phyloP scores from a whole-genome alignment of 2,113 vertebrate genomes.

The Eretmochelys imbricata region DNA sequence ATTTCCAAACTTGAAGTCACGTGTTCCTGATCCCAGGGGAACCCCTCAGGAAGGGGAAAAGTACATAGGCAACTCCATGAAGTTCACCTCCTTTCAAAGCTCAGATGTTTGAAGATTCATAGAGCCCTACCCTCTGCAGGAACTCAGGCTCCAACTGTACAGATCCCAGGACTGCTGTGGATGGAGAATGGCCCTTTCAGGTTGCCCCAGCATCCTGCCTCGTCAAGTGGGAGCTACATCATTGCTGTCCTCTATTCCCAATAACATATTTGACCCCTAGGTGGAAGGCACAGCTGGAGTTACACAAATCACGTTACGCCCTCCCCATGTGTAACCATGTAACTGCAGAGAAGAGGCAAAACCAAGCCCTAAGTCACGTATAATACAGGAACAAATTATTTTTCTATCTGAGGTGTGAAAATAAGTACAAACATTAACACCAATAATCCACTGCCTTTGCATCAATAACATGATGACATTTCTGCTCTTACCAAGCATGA shows the following conservation, averaged over 20 bases:
- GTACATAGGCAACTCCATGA: background rate
- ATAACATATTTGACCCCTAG: fast-evolving
- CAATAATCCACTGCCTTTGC: constrained; percentile 54
- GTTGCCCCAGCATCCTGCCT: background rate
- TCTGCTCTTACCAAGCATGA: constrained; percentile 51
- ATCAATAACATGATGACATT: constrained; percentile 58
- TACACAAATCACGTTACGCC: background rate
- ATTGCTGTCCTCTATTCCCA: background rate
- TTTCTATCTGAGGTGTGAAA: background rate
- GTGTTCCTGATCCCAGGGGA: background rate
- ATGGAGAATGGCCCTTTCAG: background rate
- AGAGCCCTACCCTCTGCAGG: background rate
- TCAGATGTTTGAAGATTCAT: background rate
- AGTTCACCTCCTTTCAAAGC: background rate
- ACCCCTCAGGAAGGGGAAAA: constrained; percentile 4
- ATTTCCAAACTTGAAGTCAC: background rate
- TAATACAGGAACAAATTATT: background rate
- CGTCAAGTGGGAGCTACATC: fast-evolving
- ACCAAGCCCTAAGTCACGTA: constrained; percentile 24
- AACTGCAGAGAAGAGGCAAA: background rate
- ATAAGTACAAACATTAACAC: constrained; percentile 58
- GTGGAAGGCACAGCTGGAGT: background rate
- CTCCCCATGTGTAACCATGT: background rate
- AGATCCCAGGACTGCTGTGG: background rate
- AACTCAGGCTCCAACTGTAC: background rate